Percentiles rank a stretch among this genome's conserved stretches.
Conservation (phyloP, 2,888 invertebrate genomes). For the Steinernema carpocapsae region DNA sequence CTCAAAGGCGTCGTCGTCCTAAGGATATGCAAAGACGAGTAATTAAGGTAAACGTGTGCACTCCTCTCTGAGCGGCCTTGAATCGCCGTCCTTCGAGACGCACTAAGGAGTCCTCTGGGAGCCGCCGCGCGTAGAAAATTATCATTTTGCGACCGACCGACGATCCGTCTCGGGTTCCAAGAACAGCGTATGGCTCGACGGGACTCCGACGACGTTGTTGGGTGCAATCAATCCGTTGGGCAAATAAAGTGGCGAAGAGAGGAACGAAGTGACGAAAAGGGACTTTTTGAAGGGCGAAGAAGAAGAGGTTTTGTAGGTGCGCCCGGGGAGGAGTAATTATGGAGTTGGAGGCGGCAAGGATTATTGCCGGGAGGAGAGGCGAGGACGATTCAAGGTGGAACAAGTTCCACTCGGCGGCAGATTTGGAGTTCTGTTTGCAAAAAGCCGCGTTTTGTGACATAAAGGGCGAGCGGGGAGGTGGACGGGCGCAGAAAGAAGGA, state of each 20-base stretch:
- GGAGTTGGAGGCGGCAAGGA: slow-evolving; percentile 14
- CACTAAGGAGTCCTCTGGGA: not conserved
- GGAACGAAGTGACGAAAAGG: not conserved
- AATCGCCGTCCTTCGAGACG: not conserved
- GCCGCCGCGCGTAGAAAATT: slow-evolving; percentile 10
- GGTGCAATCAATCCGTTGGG: slow-evolving; percentile 12
- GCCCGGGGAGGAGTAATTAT: not conserved
- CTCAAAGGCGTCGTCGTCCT: too few species aligned
- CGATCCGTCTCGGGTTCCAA: too few species aligned
- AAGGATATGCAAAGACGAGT: slow-evolving; percentile 15
- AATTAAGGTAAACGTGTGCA: not conserved
- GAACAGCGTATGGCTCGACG: too few species aligned
- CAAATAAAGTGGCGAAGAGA: slow-evolving; percentile 4
- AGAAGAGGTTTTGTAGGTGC: not conserved
- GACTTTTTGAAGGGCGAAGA: not conserved
- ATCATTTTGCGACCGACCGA: slow-evolving; percentile 4
- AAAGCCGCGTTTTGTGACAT: slow-evolving; percentile 30
- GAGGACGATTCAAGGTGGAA: slow-evolving; percentile 1
- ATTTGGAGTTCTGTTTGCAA: not conserved
- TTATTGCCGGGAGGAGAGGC: not conserved
- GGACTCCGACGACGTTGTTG: too few species aligned
- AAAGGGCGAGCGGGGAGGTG: not conserved
- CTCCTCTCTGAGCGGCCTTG: not conserved
- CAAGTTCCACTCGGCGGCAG: not conserved
- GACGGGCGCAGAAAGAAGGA: too few species aligned